Conservation (phyloP, 92 coral and sea anemone genomes). For the Zoanthus solanderi region DNA sequence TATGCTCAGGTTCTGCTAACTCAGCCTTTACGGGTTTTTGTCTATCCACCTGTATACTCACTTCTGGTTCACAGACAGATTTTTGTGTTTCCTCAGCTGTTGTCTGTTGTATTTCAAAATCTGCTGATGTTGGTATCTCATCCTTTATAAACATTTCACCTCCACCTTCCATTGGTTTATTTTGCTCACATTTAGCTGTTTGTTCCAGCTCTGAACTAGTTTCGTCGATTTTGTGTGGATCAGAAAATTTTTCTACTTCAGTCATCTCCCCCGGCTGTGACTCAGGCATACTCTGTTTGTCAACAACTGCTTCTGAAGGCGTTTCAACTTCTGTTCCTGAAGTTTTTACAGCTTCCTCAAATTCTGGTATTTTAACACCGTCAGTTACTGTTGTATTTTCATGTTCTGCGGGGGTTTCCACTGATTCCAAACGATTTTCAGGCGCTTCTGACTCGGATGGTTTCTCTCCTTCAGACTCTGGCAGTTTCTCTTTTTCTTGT, state of each 20-base stretch:
- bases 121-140: neutral
- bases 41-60: neutral
- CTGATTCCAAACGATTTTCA: neutral
- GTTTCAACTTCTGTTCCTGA: conserved; percentile 10
- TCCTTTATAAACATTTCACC: neutral
- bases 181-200: neutral
- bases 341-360: neutral
- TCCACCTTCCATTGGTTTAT: neutral
- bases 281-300: neutral
- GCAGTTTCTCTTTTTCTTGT: neutral
- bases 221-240: neutral
- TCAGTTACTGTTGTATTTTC: neutral
- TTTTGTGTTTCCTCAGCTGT: neutral
- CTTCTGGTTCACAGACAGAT: neutral
- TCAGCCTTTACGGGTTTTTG: neutral
- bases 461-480: conserved; percentile 18
- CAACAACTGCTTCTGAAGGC: neutral
- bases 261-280: neutral
- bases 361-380: neutral
- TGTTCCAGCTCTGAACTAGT: neutral
- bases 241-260: conserved; percentile 10
- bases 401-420: neutral
- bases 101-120: neutral
- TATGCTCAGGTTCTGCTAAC: neutral
- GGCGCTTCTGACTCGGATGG: neutral